Evolutionary conservation across 2,797 vertebrate genomes (phyloP).

Genomic region (Mus minutoides): DNA sequence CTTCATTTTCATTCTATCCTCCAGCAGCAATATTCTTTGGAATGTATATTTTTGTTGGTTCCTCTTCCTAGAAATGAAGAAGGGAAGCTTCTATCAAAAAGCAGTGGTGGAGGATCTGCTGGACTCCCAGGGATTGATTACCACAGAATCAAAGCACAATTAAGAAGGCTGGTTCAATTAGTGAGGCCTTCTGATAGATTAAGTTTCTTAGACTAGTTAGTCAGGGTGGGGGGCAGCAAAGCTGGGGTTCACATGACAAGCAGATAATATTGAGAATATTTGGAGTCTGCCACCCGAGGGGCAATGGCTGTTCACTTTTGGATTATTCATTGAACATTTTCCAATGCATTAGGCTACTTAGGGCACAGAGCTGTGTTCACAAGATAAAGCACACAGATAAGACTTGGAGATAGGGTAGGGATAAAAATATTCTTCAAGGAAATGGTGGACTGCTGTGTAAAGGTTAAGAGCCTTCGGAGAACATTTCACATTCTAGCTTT

Average conservation of each 20-base stretch:
- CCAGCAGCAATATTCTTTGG: constrained; percentile 43
- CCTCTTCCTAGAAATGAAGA: constrained; percentile 77
- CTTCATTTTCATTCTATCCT: constrained; percentile 74
- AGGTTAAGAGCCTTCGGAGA: constrained; percentile 71
- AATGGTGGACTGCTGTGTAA: constrained; percentile 57
- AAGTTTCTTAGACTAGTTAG: constrained; percentile 75
- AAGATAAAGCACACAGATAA: constrained; percentile 69
- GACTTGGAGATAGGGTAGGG: constrained; percentile 33
- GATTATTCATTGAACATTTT: constrained; percentile 64
- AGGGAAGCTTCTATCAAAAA: constrained; percentile 65
- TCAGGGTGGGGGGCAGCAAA: neutral
- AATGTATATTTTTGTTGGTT: constrained; percentile 72
- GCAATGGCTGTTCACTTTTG: constrained; percentile 27
- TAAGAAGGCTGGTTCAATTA: constrained; percentile 85
- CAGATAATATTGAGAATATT: constrained; percentile 54
- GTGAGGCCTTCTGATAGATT: constrained; percentile 82
- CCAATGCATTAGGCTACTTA: constrained; percentile 25
- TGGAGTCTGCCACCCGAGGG: neutral
- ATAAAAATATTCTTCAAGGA: constrained; percentile 68
- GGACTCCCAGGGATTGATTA: constrained; percentile 81
- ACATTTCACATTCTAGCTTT: constrained; percentile 68
- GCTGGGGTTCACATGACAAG: constrained; percentile 4
- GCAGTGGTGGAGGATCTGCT: constrained; percentile 76
- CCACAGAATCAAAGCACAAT: constrained; percentile 84
- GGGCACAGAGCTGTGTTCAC: constrained; percentile 59